Conservation (phyloP, 2,888 invertebrate genomes). For the Monopis laevigella region DNA sequence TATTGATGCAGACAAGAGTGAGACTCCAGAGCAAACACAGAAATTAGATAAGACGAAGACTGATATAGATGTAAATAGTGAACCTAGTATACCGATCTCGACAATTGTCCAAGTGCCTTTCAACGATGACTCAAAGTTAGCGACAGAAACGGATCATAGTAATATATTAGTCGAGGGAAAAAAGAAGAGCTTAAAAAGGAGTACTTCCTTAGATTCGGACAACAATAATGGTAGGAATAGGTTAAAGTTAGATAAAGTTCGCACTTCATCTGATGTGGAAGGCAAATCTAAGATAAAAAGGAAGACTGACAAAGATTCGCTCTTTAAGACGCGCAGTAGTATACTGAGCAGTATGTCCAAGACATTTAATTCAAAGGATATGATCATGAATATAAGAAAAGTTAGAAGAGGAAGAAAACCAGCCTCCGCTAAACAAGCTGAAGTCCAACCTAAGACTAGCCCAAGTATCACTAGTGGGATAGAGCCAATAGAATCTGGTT, state of each 20-base stretch:
- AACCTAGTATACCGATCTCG: constrained; percentile 65
- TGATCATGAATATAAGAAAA: constrained; percentile 56
- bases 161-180: constrained; percentile 42
- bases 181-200: constrained; percentile 62
- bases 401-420: constrained; percentile 55
- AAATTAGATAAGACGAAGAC: constrained; percentile 64
- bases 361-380: constrained; percentile 60
- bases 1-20: constrained; percentile 24
- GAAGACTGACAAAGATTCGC: constrained; percentile 68
- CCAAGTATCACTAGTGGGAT: constrained; percentile 4
- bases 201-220: constrained; percentile 63
- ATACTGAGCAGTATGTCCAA: constrained; percentile 64
- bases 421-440: constrained; percentile 26
- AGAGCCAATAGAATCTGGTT: constrained; percentile 13
- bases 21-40: constrained; percentile 47
- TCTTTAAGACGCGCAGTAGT: constrained; percentile 57
- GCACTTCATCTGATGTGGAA: constrained; percentile 57
- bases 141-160: constrained; percentile 43
- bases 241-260: constrained; percentile 53
- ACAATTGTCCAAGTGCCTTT: constrained; percentile 65
- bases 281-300: constrained; percentile 61
- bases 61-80: constrained; percentile 66
- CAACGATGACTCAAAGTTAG: constrained; percentile 51
- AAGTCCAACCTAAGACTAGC: neutral
- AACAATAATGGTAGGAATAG: constrained; percentile 64